Evolutionary conservation across 2,113 vertebrate species (phyloP).

Genomic region (Urocitellus parryii): DNA sequence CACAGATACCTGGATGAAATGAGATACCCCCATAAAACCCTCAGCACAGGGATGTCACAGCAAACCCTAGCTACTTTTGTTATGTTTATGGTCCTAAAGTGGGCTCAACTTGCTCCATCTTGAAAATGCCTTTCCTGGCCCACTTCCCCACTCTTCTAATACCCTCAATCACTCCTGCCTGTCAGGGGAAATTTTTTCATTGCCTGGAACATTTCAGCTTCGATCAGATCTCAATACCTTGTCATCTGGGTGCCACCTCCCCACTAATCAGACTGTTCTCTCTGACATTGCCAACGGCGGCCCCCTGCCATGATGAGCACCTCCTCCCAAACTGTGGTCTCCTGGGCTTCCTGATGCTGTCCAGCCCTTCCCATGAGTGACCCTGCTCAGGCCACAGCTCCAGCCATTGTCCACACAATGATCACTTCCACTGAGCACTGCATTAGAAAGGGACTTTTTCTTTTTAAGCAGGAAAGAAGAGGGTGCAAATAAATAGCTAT

Average conservation of each 20-base stretch:
- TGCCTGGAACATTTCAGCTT: neutral
- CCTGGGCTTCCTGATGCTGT: neutral
- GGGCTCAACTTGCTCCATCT: neutral
- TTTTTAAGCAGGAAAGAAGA: neutral
- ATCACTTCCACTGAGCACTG: neutral
- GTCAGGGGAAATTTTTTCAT: neutral
- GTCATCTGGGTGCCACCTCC: fast-evolving
- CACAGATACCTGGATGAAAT: neutral
- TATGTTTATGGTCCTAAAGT: neutral
- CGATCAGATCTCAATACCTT: neutral
- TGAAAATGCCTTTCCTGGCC: neutral
- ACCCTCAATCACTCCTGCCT: neutral
- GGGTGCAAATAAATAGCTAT: neutral
- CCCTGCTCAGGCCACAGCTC: neutral
- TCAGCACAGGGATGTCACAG: neutral
- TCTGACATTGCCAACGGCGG: neutral
- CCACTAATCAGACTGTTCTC: neutral
- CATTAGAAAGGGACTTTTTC: neutral
- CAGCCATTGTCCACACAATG: too few relatives aligned
- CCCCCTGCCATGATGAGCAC: neutral
- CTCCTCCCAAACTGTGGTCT: neutral
- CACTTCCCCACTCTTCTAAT: neutral
- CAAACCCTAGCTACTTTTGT: neutral
- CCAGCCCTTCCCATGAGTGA: neutral
- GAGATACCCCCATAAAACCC: neutral